Evolutionary conservation across 2,888 invertebrate species (phyloP).

Genomic region (Epinotia demarniana): DNA sequence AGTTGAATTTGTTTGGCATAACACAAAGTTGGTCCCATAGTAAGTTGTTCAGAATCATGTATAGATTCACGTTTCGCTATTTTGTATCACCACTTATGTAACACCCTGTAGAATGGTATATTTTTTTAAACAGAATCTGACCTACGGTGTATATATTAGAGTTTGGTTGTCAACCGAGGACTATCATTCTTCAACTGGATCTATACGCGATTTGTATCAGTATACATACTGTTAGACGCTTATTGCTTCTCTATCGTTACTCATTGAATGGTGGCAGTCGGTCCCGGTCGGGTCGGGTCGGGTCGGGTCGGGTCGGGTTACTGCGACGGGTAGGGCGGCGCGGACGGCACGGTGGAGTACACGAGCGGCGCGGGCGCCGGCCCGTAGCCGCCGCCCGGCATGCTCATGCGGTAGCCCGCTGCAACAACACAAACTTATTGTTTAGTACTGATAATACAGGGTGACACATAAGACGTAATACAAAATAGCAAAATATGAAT

Average conservation of each 20-base stretch:
- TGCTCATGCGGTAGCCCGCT: slow-evolving; percentile 87
- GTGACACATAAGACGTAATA: no score
- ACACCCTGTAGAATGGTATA: no score
- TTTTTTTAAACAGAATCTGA: no score
- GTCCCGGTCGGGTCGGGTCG: neutral
- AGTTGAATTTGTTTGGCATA: no score
- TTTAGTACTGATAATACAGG: no score
- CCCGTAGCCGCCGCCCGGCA: slow-evolving; percentile 81
- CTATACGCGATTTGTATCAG: neutral
- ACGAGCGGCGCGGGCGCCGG: slow-evolving; percentile 86
- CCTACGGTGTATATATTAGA: no score
- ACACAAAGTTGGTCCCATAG: no score
- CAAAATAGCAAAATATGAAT: no score
- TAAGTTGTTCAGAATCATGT: no score
- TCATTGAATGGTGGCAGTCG: neutral
- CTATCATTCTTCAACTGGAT: neutral
- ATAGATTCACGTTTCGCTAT: no score
- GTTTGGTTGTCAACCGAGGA: neutral
- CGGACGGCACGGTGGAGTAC: slow-evolving; percentile 92
- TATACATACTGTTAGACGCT: neutral
- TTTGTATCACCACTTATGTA: no score
- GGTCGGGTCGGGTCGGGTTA: slow-evolving; percentile 72
- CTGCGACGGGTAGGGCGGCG: slow-evolving; percentile 93
- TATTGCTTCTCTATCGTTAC: neutral
- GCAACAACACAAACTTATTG: slow-evolving; percentile 51